Conservation (phyloP, 1,140 invertebrate genomes). For the Neodiprion fabricii region DNA sequence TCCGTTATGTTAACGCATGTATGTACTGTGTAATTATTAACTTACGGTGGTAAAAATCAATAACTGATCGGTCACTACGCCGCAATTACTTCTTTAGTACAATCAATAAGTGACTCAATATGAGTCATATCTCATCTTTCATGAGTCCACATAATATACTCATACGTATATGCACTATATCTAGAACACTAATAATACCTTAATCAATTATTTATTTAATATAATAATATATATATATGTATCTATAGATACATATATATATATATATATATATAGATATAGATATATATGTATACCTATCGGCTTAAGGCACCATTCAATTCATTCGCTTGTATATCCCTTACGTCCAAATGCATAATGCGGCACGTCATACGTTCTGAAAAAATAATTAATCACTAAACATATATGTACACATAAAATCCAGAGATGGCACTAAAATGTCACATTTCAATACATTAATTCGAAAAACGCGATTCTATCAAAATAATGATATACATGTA, state of each 20-base stretch:
- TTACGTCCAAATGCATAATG: too few relatives aligned
- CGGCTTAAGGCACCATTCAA: not conserved
- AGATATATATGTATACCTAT: not conserved
- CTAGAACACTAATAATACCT: not conserved
- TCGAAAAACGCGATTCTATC: not conserved
- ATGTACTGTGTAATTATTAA: too few relatives aligned
- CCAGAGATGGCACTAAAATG: not conserved
- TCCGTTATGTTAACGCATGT: too few relatives aligned
- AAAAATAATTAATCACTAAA: not conserved
- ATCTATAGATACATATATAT: not conserved
- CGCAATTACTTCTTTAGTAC: not conserved
- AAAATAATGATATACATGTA: too few relatives aligned
- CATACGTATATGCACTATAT: not conserved
- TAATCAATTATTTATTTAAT: too few relatives aligned
- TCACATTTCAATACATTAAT: not conserved
- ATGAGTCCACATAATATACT: not conserved
- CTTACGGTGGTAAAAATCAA: too few relatives aligned
- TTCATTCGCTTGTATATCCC: not conserved
- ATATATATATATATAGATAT: not conserved
- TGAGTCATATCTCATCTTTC: not conserved
- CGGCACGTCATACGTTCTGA: not conserved
- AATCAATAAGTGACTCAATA: slow-evolving; percentile 2
- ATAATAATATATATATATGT: too few relatives aligned
- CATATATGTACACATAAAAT: not conserved
- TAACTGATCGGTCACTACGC: not conserved